Evolutionary conservation across 2,113 vertebrate species (phyloP), one percentile per base, ranked within the genome.

Genomic region (Paedocypris sp.): DNA sequence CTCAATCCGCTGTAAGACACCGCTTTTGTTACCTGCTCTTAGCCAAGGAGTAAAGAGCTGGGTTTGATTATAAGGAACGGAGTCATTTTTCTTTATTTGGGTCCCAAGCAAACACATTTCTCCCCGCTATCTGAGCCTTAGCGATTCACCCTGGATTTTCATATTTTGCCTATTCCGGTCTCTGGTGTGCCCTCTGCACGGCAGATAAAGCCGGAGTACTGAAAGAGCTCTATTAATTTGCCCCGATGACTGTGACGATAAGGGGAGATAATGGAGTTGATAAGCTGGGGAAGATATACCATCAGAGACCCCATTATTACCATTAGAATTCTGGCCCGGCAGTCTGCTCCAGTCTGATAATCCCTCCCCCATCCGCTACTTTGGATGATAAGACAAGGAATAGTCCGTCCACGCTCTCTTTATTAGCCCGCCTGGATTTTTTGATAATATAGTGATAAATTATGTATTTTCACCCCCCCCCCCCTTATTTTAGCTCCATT

Each of bases 141-240:
- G 86, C 86, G 87, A 90, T 91, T 90, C 89, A 86, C 88, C 87
- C 88, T 87, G 83, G 89, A 92, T 90, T 91, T 91, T 90, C 89
- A 91, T 92, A 89, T 92, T 92, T 91, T 90, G 88, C 89, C 87
- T 91, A 90, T 90, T 90, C 87, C 84, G 86, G 89, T 85, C 88
- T 88, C 86, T 86, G 86, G 88, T 84, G 86, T 85, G 84, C 87
- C 88, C 89, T 90, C 84, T 80, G 88, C 81, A 83, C 35, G 82
- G 83, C 84, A 77, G 87, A 90, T 89, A 89, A 89, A 89, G 88
- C 87, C 83, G 75, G 84, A 73, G 85, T 76, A 83, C 87, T 90
- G 88, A 90, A 92, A 91, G 89, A 90, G 87, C 89, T 86, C 87
- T 87, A 91, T 91, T 91, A 91, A 91, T 92, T 91, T 92, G 90